These are phyloP conservation scores for Semicossyphus pulcher DNA, from an alignment of 2,113 vertebrate species.

Conservation along the genomic window DNA sequence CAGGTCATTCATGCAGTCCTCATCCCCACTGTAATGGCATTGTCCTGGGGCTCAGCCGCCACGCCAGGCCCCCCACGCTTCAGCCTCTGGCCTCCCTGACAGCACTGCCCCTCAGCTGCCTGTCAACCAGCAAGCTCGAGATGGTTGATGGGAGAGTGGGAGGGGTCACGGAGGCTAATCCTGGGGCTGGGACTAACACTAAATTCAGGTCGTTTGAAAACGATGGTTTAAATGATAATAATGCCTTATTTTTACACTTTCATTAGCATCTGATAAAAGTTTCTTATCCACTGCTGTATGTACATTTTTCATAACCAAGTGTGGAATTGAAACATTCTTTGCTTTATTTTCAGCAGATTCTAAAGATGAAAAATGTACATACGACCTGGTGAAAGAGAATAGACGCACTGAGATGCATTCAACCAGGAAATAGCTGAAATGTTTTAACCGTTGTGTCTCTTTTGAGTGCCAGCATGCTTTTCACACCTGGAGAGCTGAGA, in stretches of 20 bases:
- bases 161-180: constrained; percentile 22
- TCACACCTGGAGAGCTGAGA: constrained; percentile 42
- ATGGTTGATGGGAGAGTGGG: constrained; percentile 31
- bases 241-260: neutral
- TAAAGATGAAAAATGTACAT: neutral
- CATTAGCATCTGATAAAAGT: neutral
- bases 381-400: neutral
- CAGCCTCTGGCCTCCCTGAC: constrained; percentile 74
- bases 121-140: constrained; percentile 58
- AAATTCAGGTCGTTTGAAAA: constrained; percentile 12
- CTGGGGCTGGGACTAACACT: constrained; percentile 4
- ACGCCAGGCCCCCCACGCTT: constrained; percentile 67
- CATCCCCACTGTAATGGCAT: constrained; percentile 82
- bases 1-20: constrained; percentile 80
- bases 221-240: neutral
- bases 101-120: constrained; percentile 71
- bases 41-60: constrained; percentile 74
- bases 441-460: neutral
- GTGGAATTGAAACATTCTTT: neutral
- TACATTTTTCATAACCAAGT: no score
- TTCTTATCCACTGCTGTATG: neutral
- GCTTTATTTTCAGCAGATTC: neutral
- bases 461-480: constrained; percentile 17
- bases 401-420: neutral
- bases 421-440: constrained; percentile 7